Evolutionary conservation across 23 tunicate species (phyloP).

Genomic region (Ciona savignyi): DNA sequence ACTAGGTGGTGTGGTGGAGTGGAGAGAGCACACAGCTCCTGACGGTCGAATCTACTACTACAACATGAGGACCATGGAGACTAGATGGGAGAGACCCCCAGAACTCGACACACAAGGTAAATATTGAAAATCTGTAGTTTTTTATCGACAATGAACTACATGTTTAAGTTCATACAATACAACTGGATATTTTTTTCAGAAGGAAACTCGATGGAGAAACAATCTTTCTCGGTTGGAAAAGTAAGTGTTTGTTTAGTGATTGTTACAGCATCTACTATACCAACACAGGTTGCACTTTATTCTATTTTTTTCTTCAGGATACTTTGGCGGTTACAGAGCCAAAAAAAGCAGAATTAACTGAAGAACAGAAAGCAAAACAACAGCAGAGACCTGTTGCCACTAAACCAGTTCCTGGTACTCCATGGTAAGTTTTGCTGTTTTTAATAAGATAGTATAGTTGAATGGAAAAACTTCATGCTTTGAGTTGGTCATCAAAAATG

Average conservation of each 20-base stretch:
- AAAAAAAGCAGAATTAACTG: conserved; percentile 11
- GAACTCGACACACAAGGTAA: too few relatives aligned
- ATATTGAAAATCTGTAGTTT: too few relatives aligned
- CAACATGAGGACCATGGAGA: conserved; percentile 85
- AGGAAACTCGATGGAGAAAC: neutral
- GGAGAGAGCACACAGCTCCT: conserved; percentile 95
- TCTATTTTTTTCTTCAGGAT: neutral
- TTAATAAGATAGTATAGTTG: neutral
- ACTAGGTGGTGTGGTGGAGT: conserved; percentile 27
- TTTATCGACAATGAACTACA: too few relatives aligned
- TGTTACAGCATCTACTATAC: neutral
- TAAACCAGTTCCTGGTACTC: conserved; percentile 94
- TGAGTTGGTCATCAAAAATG: too few relatives aligned
- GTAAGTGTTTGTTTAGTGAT: neutral
- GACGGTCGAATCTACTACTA: conserved; percentile 91
- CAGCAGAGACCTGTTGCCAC: conserved; percentile 79
- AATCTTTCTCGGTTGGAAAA: neutral
- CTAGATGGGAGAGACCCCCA: conserved; percentile 89
- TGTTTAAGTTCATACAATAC: too few relatives aligned
- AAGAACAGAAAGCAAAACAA: conserved; percentile 57
- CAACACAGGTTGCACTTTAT: too few relatives aligned
- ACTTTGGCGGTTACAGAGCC: neutral
- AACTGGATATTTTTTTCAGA: too few relatives aligned
- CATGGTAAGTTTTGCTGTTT: conserved; percentile 42
- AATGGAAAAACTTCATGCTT: too few relatives aligned